phyloP scores from a whole-genome alignment of 2,888 invertebrate species.

The Agonopterix subpropinquella region DNA sequence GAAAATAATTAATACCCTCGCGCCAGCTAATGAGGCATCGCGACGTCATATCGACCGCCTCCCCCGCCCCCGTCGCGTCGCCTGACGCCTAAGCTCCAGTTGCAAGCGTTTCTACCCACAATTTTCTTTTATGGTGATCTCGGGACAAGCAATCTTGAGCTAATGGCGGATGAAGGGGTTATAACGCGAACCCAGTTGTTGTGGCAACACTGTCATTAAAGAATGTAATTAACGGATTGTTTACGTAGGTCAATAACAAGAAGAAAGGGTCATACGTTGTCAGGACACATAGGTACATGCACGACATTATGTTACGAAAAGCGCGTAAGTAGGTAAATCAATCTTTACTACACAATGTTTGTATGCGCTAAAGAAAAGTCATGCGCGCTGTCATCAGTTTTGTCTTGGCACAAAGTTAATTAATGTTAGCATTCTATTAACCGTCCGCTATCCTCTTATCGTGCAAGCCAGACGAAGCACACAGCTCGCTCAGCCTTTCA shows the following conservation, averaged over 20 bases:
- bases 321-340: no score
- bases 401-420: no score
- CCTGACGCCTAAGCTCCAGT: conserved; percentile 4
- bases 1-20: conserved; percentile 29
- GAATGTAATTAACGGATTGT: not conserved
- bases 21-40: conserved; percentile 25
- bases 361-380: no score
- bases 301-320: no score
- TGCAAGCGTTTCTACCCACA: not conserved
- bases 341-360: no score
- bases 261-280: no score
- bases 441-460: not conserved
- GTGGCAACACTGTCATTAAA: not conserved
- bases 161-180: conserved; percentile 1
- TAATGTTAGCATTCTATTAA: not conserved
- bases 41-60: conserved; percentile 22
- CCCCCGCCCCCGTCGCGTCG: conserved; percentile 7
- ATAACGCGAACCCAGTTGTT: not conserved
- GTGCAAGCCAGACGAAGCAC: not conserved
- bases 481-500: not conserved
- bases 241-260: no score
- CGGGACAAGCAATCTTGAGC: not conserved
- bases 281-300: no score
- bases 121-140: conserved; percentile 2
- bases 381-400: no score